phyloP scores from a whole-genome alignment of 2,113 vertebrate genomes.

The Delphinus delphis region DNA sequence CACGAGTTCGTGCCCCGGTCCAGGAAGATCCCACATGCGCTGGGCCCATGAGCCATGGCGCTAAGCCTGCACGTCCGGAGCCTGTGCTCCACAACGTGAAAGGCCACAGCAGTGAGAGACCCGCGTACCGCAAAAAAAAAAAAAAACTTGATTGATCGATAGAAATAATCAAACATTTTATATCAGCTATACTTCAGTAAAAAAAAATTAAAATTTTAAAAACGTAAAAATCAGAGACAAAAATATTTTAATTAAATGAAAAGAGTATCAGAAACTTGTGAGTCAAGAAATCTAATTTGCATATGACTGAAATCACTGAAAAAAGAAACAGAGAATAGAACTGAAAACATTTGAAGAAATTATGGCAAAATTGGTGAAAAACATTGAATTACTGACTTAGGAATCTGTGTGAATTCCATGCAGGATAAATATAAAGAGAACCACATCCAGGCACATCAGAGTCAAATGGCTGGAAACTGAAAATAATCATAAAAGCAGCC shows the following conservation, averaged over 20 bases:
- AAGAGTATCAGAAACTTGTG: background rate
- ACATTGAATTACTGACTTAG: background rate
- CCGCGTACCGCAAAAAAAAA: no score
- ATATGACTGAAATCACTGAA: background rate
- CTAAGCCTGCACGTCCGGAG: no score
- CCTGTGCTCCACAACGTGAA: no score
- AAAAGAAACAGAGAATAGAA: background rate
- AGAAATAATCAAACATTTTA: background rate
- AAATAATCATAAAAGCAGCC: constrained; percentile 2
- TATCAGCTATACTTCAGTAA: background rate
- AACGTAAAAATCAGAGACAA: background rate
- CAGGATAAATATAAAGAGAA: background rate
- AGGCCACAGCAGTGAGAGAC: no score
- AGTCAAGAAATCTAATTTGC: background rate
- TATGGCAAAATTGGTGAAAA: background rate
- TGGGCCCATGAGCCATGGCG: no score
- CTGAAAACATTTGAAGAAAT: background rate
- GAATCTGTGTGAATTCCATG: background rate
- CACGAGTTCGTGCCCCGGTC: no score
- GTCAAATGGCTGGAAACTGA: background rate
- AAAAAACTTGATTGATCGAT: background rate
- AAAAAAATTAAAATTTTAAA: background rate
- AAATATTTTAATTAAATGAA: background rate
- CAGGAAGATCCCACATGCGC: no score
- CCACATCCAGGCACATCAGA: background rate